Conservation (phyloP, 2,113 vertebrate species). For the Prinia subflava region DNA sequence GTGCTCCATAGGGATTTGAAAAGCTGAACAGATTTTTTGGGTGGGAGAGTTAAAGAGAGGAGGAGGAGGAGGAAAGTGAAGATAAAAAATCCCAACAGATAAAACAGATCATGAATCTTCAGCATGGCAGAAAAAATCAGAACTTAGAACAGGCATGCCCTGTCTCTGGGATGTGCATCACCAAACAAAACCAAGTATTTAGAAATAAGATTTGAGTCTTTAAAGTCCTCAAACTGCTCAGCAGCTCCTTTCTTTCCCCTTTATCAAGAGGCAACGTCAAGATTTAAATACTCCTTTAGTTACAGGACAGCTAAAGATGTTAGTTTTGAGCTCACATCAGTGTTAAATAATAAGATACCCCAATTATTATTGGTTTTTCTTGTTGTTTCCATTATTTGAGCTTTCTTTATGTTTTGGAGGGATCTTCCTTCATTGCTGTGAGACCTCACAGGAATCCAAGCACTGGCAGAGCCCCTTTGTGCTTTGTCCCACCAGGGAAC, state of each 20-base stretch:
- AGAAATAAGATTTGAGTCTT: not conserved
- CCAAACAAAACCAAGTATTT: not conserved
- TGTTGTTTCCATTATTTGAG: not conserved
- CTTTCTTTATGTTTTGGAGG: not conserved
- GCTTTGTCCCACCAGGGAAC: not conserved
- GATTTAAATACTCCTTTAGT: not conserved
- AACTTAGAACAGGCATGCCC: not conserved
- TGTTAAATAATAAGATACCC: not conserved
- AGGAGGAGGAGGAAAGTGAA: not conserved
- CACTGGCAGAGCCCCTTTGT: not conserved
- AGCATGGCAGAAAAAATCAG: not conserved
- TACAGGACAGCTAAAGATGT: not conserved
- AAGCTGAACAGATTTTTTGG: conserved; percentile 13
- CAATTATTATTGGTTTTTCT: not conserved
- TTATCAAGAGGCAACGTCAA: not conserved
- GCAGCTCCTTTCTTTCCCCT: not conserved
- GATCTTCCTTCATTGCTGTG: not conserved
- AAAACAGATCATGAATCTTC: not conserved
- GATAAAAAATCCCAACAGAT: not conserved
- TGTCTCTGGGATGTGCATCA: not conserved
- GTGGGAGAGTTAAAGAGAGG: not conserved
- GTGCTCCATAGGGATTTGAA: not conserved
- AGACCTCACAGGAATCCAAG: not conserved
- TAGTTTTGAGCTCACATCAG: not conserved
- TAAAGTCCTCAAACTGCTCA: not conserved